Evolutionary conservation across 2,113 vertebrate species (phyloP).

Genomic region (Ptyas mucosa): DNA sequence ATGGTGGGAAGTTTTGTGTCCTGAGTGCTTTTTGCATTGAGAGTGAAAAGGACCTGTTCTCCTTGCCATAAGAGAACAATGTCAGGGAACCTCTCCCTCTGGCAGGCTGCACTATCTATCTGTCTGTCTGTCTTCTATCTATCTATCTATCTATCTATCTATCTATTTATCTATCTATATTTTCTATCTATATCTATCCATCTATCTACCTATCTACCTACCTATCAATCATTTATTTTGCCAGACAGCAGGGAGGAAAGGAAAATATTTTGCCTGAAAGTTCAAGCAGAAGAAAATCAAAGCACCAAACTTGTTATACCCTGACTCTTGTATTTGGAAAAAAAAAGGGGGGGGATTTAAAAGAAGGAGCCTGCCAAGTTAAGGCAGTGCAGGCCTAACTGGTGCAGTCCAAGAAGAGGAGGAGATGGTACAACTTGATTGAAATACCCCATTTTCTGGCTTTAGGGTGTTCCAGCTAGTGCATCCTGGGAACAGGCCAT

Average conservation of each 20-base stretch:
- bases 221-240: no score
- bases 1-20: background rate
- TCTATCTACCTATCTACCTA: no score
- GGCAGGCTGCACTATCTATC: background rate
- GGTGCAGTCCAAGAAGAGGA: accelerated
- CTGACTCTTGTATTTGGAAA: background rate
- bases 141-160: no score
- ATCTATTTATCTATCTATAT: no score
- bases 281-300: background rate
- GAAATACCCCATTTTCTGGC: constrained; percentile 10
- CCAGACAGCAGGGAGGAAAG: background rate
- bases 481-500: constrained; percentile 73
- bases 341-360: background rate
- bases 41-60: background rate
- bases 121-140: no score
- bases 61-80: background rate
- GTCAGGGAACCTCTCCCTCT: background rate
- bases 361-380: background rate
- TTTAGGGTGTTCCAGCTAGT: constrained; percentile 70
- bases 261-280: background rate
- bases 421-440: background rate
- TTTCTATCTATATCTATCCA: no score
- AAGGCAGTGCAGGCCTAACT: no score
- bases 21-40: background rate
- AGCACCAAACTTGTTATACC: background rate